Percentiles rank a stretch among this genome's conserved stretches.
These are phyloP conservation scores for Hirtodrosophila duncani DNA, from an alignment of 2,888 invertebrate species.

Conservation along the genomic window DNA sequence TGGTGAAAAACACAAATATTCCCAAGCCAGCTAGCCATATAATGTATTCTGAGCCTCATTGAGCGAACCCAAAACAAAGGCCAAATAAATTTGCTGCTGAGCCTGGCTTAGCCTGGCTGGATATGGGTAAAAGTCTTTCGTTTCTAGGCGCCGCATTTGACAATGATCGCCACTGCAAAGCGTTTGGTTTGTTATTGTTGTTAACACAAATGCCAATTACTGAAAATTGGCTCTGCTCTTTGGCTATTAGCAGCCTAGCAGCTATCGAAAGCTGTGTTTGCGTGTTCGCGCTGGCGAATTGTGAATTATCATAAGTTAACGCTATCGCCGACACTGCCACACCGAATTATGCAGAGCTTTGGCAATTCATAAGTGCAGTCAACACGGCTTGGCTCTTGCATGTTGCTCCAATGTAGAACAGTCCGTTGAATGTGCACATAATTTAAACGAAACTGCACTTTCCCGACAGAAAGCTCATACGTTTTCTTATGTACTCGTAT, in stretches of 20 bases:
- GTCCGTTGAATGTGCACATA: constrained; percentile 20
- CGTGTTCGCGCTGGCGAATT: constrained; percentile 51
- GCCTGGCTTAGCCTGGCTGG: no score
- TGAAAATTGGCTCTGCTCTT: constrained; percentile 51
- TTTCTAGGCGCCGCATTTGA: constrained; percentile 35
- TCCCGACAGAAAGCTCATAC: constrained; percentile 33
- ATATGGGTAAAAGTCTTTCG: constrained; percentile 49
- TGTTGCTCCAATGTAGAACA: constrained; percentile 47
- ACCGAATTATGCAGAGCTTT: constrained; percentile 53
- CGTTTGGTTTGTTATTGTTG: constrained; percentile 57
- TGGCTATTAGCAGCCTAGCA: constrained; percentile 45
- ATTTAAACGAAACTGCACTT: constrained; percentile 38
- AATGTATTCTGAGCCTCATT: constrained; percentile 38
- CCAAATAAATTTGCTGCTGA: constrained; percentile 41
- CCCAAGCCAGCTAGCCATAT: constrained; percentile 44
- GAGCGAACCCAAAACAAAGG: constrained; percentile 39
- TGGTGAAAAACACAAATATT: constrained; percentile 33
- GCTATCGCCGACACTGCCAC: constrained; percentile 55
- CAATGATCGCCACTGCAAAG: constrained; percentile 47
- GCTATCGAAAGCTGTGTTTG: constrained; percentile 52
- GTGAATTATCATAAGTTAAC: constrained; percentile 66
- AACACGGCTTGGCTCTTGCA: constrained; percentile 1
- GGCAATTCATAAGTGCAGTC: neutral
- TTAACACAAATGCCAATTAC: constrained; percentile 67
- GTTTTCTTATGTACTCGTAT: neutral